Base-by-base conservation (phyloP, 2,113 vertebrate genomes). In the Myotis lucifugus region DNA sequence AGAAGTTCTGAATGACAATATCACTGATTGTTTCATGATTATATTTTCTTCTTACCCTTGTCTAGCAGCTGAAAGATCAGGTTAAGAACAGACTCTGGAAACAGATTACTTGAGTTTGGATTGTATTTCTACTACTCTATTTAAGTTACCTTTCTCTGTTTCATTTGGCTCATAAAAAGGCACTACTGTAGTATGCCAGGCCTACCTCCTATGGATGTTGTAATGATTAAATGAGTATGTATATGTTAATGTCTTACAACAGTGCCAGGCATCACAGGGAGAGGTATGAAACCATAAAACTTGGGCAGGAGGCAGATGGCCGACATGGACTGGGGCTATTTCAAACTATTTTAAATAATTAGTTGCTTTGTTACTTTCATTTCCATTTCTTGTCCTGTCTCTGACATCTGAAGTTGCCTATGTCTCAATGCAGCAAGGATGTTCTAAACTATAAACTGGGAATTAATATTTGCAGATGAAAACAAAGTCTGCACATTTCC, bases 391-490 rank as follows among this genome's bases (percentile, higher is more conserved):
- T 88, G 19, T 59, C 40, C 13, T 64, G 25, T 50, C 7, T 91
- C 23, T 8, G 56, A 14, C 27, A 64, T 67, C n/a, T 66, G 23
- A 93, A 27, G 12, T 61, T 86, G 29, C 54, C 37, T 70, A 18
- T 67, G 2, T 37, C n/a, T 89, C 69, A 94, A 92, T 64, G 69
- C 48, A 76, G n/a, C 42, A 94, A 88, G 9, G 40, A 88, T 69
- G 2, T 81, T n/a, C 48, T 82, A 81, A 90, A 66, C 40, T 79
- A 21, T 76, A 67, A 67, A 61, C 13, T 42, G 64, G 52, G 48
- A 78, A n/a, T 40, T 77, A 77, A 56, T 91, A 70, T 61, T 95
- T 96, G 2, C 46, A 96, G 81, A 81, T 86, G 12, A 25, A 50
- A 69, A 21, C 5, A 87, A 72, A 9, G 2, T 82, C 32, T 73